Percentiles rank a stretch among this genome's conserved stretches.
Conservation (phyloP, 1,140 invertebrate genomes). For the Lepidurus arcticus region DNA sequence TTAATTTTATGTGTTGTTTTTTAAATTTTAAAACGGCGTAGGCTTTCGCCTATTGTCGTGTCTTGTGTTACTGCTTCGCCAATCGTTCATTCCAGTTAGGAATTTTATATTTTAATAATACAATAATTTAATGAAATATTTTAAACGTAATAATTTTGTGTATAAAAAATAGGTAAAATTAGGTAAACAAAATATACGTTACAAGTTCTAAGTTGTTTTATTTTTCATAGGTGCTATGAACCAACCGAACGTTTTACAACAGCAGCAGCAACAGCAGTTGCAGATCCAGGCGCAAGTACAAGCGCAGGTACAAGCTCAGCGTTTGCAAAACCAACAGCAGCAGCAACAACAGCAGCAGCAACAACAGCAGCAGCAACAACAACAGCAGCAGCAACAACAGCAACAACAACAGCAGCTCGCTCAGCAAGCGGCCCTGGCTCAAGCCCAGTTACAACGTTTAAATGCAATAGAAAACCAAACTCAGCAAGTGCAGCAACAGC, state of each 20-base stretch:
- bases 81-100: no score
- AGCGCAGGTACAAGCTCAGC: conserved; percentile 25
- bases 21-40: no score
- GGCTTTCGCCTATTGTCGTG: no score
- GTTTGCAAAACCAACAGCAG: conserved; percentile 32
- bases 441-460: conserved; percentile 26
- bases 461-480: conserved; percentile 26
- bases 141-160: no score
- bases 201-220: not conserved
- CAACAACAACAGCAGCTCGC: conserved; percentile 28
- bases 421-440: conserved; percentile 25
- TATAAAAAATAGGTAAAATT: not conserved
- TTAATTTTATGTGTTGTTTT: no score
- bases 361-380: conserved; percentile 44
- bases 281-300: conserved; percentile 27
- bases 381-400: conserved; percentile 32
- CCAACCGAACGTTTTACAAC: conserved; percentile 26
- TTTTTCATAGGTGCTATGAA: not conserved
- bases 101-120: conserved; percentile 13
- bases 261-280: conserved; percentile 31
- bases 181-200: not conserved
- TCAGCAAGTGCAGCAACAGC: conserved; percentile 34
- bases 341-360: conserved; percentile 35
- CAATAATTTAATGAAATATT: not conserved
- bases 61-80: no score